Base-by-base conservation (phyloP, 1,140 invertebrate genomes). In the Copidosoma floridanum region DNA sequence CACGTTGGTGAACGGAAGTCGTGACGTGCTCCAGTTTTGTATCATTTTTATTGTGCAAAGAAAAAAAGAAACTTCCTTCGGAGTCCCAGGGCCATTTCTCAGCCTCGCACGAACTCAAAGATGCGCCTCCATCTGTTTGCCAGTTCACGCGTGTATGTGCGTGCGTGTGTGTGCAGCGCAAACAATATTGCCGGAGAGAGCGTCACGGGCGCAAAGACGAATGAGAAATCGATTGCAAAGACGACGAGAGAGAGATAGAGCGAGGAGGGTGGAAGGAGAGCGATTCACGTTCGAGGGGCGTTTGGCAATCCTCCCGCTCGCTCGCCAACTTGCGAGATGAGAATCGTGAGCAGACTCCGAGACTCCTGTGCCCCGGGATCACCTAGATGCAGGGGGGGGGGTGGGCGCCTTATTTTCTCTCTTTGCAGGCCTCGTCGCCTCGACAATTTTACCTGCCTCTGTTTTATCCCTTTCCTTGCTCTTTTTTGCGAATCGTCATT, bases 311-410 rank as follows among this genome's bases (percentile, higher is more conserved):
- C 61, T 65, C 53, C 57, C 56, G 61, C 59, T 64, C 64, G 66
- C 58, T 63, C 58, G 53, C 58, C 59, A 60, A 60, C 61, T 55
- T 65, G 52, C 58, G 59, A 68, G 61, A 68, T 68, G 64, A 64
- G 64, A 68, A 65, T 68, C 66, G 66, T 68, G 66, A 65, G 64
- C 37, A 68, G 66, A 68, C 66, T 68, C 41, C 18, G 27, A 56
- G 55, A 58, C 57, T n/a, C n/a, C n/a, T n/a, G n/a, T n/a, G n/a
- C n/a, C n/a, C n/a, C 29, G 54, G 53, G 48, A 64, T 63, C 63
- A 65, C 63, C 61, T n/a, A n/a, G 52, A 63, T 58, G 63, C 55
- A 48, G 48, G 54, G 47, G 52, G 44, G n/a, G n/a, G n/a, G n/a
- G n/a, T n/a, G n/a, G n/a, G n/a, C n/a, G n/a, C n/a, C n/a, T n/a